Conservation (phyloP, 2,113 vertebrate genomes). For the Scophthalmus maximus region DNA sequence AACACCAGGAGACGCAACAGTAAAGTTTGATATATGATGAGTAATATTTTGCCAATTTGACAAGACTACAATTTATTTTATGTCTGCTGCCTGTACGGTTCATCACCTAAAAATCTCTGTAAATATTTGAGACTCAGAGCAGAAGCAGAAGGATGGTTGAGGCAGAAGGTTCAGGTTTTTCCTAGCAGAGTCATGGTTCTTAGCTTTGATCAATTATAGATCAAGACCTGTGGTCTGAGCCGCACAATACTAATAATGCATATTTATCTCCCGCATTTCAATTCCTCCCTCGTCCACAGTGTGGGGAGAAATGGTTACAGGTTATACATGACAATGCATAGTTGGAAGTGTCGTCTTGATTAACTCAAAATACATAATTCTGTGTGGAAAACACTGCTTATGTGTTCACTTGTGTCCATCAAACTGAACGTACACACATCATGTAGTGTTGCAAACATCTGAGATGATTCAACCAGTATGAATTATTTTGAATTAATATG, state of each 20-base stretch:
- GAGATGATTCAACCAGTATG: not conserved
- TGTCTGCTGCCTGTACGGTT: not conserved
- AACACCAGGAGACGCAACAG: not conserved
- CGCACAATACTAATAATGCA: not conserved
- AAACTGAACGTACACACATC: not conserved
- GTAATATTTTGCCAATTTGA: not conserved
- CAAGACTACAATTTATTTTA: too few relatives aligned
- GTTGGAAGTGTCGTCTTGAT: not conserved
- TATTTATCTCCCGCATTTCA: constrained; percentile 8
- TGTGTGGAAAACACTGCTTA: not conserved
- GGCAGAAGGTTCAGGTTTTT: constrained; percentile 13
- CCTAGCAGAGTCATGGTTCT: constrained; percentile 11
- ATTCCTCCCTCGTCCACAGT: constrained; percentile 37
- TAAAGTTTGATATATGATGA: not conserved
- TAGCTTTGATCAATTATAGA: constrained; percentile 53
- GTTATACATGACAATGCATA: constrained; percentile 26
- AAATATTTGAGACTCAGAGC: constrained; percentile 1
- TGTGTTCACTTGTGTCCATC: not conserved
- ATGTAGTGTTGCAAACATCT: not conserved
- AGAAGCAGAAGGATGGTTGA: not conserved
- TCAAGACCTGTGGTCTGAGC: constrained; percentile 23
- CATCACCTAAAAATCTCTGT: not conserved
- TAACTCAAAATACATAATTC: not conserved
- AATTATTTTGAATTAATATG: not conserved
- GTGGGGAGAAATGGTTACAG: constrained; percentile 21